A percentile compares a stretch with the other conserved stretches of the same genome.
Evolutionary conservation across 2,797 vertebrate genomes (phyloP).

Genomic region (Falco berigora): DNA sequence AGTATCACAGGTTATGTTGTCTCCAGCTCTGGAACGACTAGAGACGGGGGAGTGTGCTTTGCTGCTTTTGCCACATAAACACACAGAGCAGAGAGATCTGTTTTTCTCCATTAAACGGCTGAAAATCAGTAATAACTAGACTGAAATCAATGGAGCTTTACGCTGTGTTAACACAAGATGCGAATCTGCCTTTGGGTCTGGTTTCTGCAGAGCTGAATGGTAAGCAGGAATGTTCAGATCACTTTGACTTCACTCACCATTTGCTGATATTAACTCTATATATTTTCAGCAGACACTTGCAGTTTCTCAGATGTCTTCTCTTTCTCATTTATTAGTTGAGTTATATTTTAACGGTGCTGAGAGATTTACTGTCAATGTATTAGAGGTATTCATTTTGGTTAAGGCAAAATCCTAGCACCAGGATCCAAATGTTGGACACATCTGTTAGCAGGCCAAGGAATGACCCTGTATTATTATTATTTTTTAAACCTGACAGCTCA

Average conservation of each 20-base stretch:
- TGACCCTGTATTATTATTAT: constrained; percentile 41
- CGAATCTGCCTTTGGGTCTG: neutral
- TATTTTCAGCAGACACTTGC: constrained; percentile 51
- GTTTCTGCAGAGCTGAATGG: neutral
- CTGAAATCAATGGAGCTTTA: constrained; percentile 16
- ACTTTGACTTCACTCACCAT: constrained; percentile 40
- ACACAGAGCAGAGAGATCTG: neutral
- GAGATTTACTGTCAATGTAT: constrained; percentile 65
- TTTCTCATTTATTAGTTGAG: constrained; percentile 59
- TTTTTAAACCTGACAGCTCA: constrained; percentile 50
- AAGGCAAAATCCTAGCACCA: constrained; percentile 38
- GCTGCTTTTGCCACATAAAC: constrained; percentile 18
- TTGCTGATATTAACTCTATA: constrained; percentile 64
- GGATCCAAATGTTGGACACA: constrained; percentile 57
- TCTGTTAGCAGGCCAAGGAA: constrained; percentile 63
- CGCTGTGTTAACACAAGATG: neutral
- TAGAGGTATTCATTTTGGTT: constrained; percentile 62
- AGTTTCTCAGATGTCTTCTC: constrained; percentile 66
- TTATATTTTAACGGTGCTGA: constrained; percentile 68
- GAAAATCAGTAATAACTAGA: constrained; percentile 19
- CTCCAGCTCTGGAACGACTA: neutral
- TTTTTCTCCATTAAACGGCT: neutral
- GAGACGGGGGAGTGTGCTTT: neutral
- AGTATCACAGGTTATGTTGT: neutral
- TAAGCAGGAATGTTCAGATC: constrained; percentile 23